Evolutionary conservation across 2,797 vertebrate species (phyloP).

Genomic region (Thaleichthys pacificus): DNA sequence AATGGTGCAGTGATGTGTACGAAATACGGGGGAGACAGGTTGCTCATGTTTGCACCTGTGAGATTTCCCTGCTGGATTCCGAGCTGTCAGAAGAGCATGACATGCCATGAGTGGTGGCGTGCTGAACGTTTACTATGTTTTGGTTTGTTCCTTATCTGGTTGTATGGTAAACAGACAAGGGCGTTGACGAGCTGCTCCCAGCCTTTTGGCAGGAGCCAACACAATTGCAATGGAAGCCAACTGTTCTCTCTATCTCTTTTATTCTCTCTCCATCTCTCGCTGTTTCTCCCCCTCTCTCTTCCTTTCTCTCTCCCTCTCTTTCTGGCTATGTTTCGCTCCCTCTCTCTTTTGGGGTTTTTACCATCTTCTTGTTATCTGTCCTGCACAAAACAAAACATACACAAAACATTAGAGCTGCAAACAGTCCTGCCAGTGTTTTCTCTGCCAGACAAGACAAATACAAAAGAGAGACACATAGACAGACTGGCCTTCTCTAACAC

Average conservation of each 20-base stretch:
- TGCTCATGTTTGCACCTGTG: neutral
- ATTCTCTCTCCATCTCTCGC: neutral
- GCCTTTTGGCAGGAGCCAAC: conserved; percentile 46
- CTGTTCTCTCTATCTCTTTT: conserved; percentile 25
- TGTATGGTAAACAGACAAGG: conserved; percentile 58
- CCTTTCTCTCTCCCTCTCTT: neutral
- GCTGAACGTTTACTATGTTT: conserved; percentile 51
- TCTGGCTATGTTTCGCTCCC: neutral
- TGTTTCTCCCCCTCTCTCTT: neutral
- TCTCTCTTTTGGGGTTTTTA: neutral
- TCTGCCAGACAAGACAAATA: too few species aligned
- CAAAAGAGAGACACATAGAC: too few species aligned
- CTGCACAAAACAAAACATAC: conserved; percentile 8
- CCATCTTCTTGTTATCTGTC: neutral
- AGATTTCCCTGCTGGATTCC: conserved; percentile 28
- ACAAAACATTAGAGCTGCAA: conserved; percentile 21
- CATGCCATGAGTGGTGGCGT: conserved; percentile 23
- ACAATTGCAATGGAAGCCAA: conserved; percentile 49
- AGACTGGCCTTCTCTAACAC: too few species aligned
- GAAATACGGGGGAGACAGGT: neutral
- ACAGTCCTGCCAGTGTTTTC: conserved; percentile 15
- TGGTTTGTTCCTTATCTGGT: conserved; percentile 56
- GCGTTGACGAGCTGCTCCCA: conserved; percentile 4
- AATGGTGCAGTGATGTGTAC: neutral
- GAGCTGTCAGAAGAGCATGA: conserved; percentile 11